These are phyloP conservation scores for Gila orcuttii DNA, from an alignment of 2,113 vertebrate species.

Conservation along the genomic window DNA sequence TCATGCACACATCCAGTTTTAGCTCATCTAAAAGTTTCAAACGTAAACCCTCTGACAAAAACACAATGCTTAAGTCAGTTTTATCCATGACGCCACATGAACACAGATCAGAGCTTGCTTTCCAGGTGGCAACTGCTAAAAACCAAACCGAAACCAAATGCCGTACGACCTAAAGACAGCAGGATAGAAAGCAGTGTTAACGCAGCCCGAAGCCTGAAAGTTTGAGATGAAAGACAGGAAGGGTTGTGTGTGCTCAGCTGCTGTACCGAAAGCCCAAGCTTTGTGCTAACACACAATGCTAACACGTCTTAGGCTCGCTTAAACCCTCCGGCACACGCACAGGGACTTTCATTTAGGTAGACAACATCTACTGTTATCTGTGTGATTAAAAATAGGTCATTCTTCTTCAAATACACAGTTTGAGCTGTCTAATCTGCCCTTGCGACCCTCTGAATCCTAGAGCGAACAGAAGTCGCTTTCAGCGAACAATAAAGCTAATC, in stretches of 20 bases:
- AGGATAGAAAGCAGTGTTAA: background rate
- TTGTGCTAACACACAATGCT: constrained; percentile 77
- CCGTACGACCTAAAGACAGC: background rate
- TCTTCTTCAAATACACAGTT: constrained; percentile 75
- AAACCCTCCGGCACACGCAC: constrained; percentile 66
- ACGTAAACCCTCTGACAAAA: background rate
- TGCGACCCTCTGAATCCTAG: constrained; percentile 72
- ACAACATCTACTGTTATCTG: constrained; percentile 76
- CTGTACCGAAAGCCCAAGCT: constrained; percentile 74
- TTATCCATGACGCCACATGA: background rate
- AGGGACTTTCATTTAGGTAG: constrained; percentile 75
- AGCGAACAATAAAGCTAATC: background rate
- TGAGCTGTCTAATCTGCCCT: constrained; percentile 77
- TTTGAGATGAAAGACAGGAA: constrained; percentile 27
- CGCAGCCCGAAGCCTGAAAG: constrained; percentile 31
- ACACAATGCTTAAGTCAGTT: background rate
- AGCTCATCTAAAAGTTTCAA: background rate
- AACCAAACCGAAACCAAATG: constrained; percentile 1
- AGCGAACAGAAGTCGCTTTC: constrained; percentile 35
- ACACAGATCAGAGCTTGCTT: background rate
- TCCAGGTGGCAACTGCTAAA: background rate
- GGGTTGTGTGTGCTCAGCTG: constrained; percentile 77
- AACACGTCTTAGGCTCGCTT: constrained; percentile 79
- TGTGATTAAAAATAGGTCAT: constrained; percentile 79
- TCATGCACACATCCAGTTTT: background rate